Conservation (phyloP, 1,140 invertebrate species). For the Sarcophaga peregrina region DNA sequence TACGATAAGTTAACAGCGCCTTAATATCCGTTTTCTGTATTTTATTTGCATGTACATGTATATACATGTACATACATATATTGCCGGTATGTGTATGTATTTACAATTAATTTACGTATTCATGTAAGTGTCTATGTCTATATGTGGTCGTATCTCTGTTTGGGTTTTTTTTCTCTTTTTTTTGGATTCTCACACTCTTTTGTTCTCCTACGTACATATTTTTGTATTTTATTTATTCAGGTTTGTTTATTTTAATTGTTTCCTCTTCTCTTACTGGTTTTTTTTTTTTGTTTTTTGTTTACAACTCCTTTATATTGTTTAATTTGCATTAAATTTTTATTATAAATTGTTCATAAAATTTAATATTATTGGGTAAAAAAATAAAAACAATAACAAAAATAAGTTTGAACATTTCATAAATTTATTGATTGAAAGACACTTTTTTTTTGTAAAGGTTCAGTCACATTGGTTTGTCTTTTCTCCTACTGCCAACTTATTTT, state of each 20-base stretch:
- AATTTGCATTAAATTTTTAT: constrained; percentile 25
- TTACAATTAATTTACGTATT: background rate
- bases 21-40: too few species aligned
- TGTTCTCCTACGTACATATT: background rate
- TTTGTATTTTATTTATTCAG: constrained; percentile 11
- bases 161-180: background rate
- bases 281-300: background rate
- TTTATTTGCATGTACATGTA: background rate
- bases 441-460: too few species aligned
- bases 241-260: constrained; percentile 17
- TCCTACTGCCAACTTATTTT: too few species aligned
- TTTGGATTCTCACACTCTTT: background rate
- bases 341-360: constrained; percentile 3
- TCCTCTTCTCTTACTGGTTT: background rate
- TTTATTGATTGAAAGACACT: too few species aligned
- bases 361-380: background rate
- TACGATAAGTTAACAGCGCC: too few species aligned
- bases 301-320: background rate
- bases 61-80: too few species aligned
- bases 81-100: background rate
- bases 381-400: too few species aligned
- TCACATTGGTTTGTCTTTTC: too few species aligned
- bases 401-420: too few species aligned
- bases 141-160: background rate
- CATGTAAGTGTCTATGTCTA: constrained; percentile 26